Evolutionary conservation across 2,797 vertebrate genomes (phyloP), one percentile per base, ranked within the genome.

Genomic region (Pteronotus mesoamericanus): DNA sequence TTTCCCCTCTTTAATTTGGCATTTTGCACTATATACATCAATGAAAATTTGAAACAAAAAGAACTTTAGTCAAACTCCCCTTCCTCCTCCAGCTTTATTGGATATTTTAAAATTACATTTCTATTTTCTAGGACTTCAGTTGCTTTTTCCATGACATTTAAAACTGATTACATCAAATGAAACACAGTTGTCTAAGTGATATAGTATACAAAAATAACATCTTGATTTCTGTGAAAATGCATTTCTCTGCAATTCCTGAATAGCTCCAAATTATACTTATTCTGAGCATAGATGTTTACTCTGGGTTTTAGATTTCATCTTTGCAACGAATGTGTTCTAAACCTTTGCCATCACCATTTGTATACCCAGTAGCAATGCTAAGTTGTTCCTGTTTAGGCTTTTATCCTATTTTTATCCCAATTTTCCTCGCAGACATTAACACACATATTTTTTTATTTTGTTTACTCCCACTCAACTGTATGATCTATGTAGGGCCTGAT

Each of bases 61-160:
- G 98, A 98, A 98, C 98, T 98, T 98, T 98, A 98, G 98, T 98
- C 96, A 98, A 99, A 98, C 98, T 99, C 99, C 99, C 99, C 99
- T 99, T 99, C 99, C 99, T 99, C 99, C 99, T 99, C 99, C 99
- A 99, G 99, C 99, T 99, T 99, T 99, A 99, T 99, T 99, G 99
- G 94, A 99, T 99, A 99, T 99, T 99, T 99, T 99, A 99, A 99
- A 99, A 99, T 99, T 99, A 99, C 99, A 99, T 99, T 99, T 99
- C 99, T 99, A 99, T 99, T 98, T 99, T 99, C 99, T 99, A 99
- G 99, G 99, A 99, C 99, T 99, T 99, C 99, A 99, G 99, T 99
- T 99, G 99, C 99, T 99, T 99, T 99, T 99, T 99, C 99, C 99
- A 99, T 98, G 99, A 99, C 99, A 99, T 97, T 99, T 99, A 99